Evolutionary conservation across 2,797 vertebrate genomes (phyloP).

Genomic region (Cyprinodon diabolis): DNA sequence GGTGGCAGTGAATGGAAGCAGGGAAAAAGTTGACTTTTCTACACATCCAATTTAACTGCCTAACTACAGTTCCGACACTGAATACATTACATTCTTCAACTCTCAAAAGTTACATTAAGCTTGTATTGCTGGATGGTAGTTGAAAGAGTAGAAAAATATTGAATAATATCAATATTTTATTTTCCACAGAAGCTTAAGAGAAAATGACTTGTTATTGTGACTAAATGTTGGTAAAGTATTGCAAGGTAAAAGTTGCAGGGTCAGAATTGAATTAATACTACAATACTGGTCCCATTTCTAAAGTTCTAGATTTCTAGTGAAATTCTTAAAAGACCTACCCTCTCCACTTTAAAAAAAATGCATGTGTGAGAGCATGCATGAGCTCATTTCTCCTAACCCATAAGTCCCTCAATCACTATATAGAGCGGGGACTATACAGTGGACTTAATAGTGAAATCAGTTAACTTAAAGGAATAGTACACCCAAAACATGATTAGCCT

Average conservation of each 20-base stretch:
- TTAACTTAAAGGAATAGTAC: too few species aligned
- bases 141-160: neutral
- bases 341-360: too few species aligned
- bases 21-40: neutral
- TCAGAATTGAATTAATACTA: neutral
- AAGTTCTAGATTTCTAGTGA: too few species aligned
- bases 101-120: neutral
- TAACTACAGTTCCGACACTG: neutral
- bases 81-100: neutral
- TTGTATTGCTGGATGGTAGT: neutral
- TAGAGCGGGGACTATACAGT: too few species aligned
- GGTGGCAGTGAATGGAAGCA: neutral
- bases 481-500: too few species aligned
- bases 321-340: too few species aligned
- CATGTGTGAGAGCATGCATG: too few species aligned
- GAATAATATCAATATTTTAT: too few species aligned
- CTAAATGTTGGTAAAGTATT: neutral
- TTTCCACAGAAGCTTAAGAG: neutral
- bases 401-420: too few species aligned
- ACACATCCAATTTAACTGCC: neutral
- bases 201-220: neutral
- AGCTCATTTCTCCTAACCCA: too few species aligned
- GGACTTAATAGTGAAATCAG: too few species aligned
- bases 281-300: neutral
- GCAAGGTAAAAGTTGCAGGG: neutral